These are phyloP conservation scores for Phyllopteryx taeniolatus DNA, from an alignment of 2,113 vertebrate genomes.

Conservation along the genomic window DNA sequence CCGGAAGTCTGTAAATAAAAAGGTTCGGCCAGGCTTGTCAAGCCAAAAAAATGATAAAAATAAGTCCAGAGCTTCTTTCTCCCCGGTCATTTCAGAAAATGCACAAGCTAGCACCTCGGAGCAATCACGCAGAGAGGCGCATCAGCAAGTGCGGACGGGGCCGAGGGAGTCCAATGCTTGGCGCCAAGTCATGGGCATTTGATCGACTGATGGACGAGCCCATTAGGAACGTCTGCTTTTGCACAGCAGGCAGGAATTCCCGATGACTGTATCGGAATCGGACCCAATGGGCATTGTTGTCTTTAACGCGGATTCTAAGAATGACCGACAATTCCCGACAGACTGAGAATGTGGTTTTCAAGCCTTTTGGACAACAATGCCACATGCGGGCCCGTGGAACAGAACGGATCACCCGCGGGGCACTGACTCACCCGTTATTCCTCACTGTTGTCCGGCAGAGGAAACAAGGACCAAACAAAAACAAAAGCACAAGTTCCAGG, in stretches of 20 bases:
- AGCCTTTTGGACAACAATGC: neutral
- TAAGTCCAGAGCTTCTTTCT: conserved; percentile 11
- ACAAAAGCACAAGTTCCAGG: neutral
- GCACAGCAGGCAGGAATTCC: neutral
- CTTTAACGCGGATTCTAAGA: neutral
- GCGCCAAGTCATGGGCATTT: conserved; percentile 10
- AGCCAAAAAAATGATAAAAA: conserved; percentile 3
- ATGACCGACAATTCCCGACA: neutral
- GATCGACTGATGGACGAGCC: conserved; percentile 54
- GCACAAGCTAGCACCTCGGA: conserved; percentile 34
- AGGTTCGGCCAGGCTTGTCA: conserved; percentile 18
- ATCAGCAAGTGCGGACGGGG: conserved; percentile 38
- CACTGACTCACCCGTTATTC: neutral
- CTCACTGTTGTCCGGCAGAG: neutral
- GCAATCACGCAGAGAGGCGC: conserved; percentile 34
- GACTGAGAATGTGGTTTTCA: neutral
- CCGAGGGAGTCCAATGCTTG: conserved; percentile 7
- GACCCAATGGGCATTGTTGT: neutral
- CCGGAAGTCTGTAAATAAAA: conserved; percentile 51
- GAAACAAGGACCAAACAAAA: neutral
- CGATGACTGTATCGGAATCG: neutral
- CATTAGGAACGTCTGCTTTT: conserved; percentile 29
- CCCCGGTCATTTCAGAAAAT: conserved; percentile 22
- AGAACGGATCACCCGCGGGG: neutral
- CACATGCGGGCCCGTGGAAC: neutral